Percentiles rank a stretch among this genome's conserved stretches.
phyloP scores from a whole-genome alignment of 2,888 invertebrate species.

The Megaustenia siamemsis region DNA sequence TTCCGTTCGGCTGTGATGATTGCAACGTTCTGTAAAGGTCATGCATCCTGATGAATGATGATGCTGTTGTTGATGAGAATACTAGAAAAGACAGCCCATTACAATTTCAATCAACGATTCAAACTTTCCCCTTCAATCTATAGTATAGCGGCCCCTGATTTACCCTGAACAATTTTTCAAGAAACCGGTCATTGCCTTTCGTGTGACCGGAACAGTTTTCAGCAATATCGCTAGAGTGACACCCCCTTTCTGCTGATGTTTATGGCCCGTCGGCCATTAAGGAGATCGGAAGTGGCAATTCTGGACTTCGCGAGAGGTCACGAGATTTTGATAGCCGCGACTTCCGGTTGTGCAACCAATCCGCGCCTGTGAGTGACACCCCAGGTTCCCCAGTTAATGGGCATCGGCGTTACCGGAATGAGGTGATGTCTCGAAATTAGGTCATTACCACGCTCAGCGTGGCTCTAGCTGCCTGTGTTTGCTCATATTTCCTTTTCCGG shows the following conservation, averaged over 20 bases:
- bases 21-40: too few relatives aligned
- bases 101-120: too few relatives aligned
- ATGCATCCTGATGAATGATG: too few relatives aligned
- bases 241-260: background rate
- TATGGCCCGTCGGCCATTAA: background rate
- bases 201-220: constrained; percentile 10
- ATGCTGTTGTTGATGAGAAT: too few relatives aligned
- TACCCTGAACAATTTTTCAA: background rate
- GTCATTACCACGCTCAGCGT: constrained; percentile 23
- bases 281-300: constrained; percentile 18
- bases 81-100: too few relatives aligned
- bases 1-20: too few relatives aligned
- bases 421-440: constrained; percentile 21
- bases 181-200: background rate
- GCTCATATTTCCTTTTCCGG: background rate
- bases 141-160: too few relatives aligned
- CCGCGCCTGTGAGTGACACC: background rate
- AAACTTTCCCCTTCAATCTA: too few relatives aligned
- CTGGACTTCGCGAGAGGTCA: constrained; percentile 13
- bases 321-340: constrained; percentile 14
- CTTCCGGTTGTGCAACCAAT: constrained; percentile 34
- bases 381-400: constrained; percentile 26
- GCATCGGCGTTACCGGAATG: constrained; percentile 15
- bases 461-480: background rate
- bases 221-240: background rate